phyloP scores from a whole-genome alignment of 2,113 vertebrate species.

The Pteropus alecto region DNA sequence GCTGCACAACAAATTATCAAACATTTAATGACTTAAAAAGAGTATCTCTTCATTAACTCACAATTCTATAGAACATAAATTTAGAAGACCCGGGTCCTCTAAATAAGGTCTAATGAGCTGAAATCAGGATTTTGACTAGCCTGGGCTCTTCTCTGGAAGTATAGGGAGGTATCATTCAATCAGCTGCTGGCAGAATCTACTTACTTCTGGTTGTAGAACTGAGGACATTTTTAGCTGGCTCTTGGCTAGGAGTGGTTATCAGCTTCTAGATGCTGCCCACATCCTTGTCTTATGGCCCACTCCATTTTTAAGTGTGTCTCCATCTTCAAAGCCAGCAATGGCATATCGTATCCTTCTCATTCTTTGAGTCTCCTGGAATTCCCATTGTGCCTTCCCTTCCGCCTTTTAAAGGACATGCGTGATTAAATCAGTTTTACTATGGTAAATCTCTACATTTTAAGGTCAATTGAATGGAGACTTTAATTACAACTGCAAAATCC shows the following conservation, averaged over 20 bases:
- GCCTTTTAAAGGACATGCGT: neutral
- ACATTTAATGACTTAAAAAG: neutral
- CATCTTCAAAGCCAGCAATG: neutral
- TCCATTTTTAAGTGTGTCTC: neutral
- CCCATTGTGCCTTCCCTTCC: neutral
- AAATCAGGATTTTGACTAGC: too few relatives aligned
- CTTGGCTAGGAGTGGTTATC: rapidly evolving
- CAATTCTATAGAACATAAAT: neutral
- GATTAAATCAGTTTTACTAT: neutral
- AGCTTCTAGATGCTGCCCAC: rapidly evolving
- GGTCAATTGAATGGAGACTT: neutral
- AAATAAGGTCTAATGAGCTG: too few relatives aligned
- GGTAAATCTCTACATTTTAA: neutral
- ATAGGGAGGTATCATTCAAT: rapidly evolving
- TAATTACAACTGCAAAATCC: neutral
- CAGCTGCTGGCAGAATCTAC: neutral
- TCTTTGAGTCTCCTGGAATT: neutral
- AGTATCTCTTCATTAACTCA: neutral
- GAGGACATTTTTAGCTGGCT: neutral
- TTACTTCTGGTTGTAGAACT: neutral
- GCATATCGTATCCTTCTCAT: neutral
- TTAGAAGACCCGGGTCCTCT: too few relatives aligned
- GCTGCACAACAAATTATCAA: too few relatives aligned
- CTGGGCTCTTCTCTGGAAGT: neutral
- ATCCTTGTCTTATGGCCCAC: neutral